Conservation (phyloP, 2,113 vertebrate species). For the Ursus arctos region DNA sequence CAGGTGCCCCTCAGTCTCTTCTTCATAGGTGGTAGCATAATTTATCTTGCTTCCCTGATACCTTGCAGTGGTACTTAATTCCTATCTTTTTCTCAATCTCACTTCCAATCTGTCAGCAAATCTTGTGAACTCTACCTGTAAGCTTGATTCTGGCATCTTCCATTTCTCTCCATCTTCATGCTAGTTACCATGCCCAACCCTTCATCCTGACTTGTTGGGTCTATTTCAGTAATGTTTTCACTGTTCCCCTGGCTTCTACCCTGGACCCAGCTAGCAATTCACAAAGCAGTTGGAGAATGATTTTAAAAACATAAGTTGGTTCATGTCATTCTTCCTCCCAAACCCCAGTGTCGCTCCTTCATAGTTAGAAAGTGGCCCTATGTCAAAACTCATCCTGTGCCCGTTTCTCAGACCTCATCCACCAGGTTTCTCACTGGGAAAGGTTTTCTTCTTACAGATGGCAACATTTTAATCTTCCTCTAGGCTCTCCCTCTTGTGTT, state of each 20-base stretch:
- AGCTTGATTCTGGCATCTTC: neutral
- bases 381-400: neutral
- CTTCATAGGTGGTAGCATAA: neutral
- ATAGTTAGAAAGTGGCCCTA: neutral
- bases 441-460: neutral
- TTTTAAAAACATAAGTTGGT: neutral
- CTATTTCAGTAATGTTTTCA: neutral
- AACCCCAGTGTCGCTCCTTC: neutral
- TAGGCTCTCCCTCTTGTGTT: rapidly evolving
- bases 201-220: too few relatives aligned
- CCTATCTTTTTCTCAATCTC: neutral
- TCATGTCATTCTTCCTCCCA: neutral
- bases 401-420: neutral
- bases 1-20: neutral
- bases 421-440: neutral
- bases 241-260: rapidly evolving
- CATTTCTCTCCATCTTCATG: neutral
- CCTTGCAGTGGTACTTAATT: neutral
- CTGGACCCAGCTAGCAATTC: rapidly evolving
- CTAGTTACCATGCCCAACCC: rapidly evolving
- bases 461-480: rapidly evolving
- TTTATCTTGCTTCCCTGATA: neutral
- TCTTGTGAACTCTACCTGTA: neutral
- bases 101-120: neutral
- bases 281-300: neutral